A percentile compares a stretch with the other conserved stretches of the same genome.
These are phyloP conservation scores for Neoarius graeffei DNA, from an alignment of 2,113 vertebrate genomes.

Conservation along the genomic window DNA sequence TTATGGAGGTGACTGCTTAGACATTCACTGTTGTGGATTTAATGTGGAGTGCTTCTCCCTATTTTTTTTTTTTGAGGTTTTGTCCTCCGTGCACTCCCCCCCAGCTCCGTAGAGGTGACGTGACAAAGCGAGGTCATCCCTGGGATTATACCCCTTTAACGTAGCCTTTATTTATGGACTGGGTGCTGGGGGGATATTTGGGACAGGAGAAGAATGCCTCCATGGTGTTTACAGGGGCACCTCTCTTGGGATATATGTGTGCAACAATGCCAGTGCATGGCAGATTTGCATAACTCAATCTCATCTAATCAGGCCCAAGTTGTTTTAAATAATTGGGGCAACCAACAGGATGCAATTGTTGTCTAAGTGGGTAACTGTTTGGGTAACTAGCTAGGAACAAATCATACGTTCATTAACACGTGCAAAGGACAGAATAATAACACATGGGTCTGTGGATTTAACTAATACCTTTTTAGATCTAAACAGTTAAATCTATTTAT, in stretches of 20 bases:
- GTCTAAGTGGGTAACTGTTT: slow-evolving; percentile 42
- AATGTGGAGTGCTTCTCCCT: slow-evolving; percentile 56
- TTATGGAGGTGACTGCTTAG: slow-evolving; percentile 64
- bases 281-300: slow-evolving; percentile 64
- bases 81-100: slow-evolving; percentile 23
- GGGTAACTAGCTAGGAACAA: slow-evolving; percentile 38
- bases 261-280: slow-evolving; percentile 55
- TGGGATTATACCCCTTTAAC: slow-evolving; percentile 64
- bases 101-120: slow-evolving; percentile 57
- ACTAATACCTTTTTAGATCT: not conserved
- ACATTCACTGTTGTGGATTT: slow-evolving; percentile 66
- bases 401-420: slow-evolving; percentile 50
- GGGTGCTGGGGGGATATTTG: slow-evolving; percentile 59
- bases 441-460: slow-evolving; percentile 12
- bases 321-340: slow-evolving; percentile 64
- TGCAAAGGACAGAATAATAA: not conserved
- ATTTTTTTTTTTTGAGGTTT: slow-evolving; percentile 36
- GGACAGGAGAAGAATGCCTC: slow-evolving; percentile 57
- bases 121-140: slow-evolving; percentile 70
- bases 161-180: slow-evolving; percentile 63
- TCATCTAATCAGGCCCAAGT: slow-evolving; percentile 58
- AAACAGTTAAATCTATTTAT: not conserved
- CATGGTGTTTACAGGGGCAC: slow-evolving; percentile 58
- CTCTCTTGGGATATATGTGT: slow-evolving; percentile 60
- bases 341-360: slow-evolving; percentile 59